Evolutionary conservation across 23 tunicate genomes (phyloP).

Genomic region (Phallusia fumigata): DNA sequence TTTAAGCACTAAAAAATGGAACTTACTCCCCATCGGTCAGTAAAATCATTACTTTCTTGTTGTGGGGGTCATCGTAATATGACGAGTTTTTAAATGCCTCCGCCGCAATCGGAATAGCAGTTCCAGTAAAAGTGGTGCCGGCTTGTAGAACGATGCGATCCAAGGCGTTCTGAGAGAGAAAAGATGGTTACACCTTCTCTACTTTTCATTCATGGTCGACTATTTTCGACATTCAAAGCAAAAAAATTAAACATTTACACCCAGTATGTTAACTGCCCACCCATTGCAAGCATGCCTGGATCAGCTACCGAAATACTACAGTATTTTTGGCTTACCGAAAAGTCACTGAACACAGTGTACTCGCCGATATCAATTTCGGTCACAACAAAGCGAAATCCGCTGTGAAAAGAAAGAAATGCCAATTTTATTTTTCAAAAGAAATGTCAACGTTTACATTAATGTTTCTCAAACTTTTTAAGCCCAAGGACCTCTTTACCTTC

Average conservation of each 20-base stretch:
- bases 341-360: slow-evolving; percentile 7
- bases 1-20: too few relatives aligned
- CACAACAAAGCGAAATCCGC: slow-evolving; percentile 4
- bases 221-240: not conserved
- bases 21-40: slow-evolving; percentile 67
- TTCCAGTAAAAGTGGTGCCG: slow-evolving; percentile 51
- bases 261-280: too few relatives aligned
- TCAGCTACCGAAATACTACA: too few relatives aligned
- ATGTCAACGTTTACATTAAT: too few relatives aligned
- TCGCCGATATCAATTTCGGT: slow-evolving; percentile 65
- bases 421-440: too few relatives aligned
- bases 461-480: too few relatives aligned
- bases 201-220: too few relatives aligned
- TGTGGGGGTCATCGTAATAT: slow-evolving; percentile 41
- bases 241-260: too few relatives aligned
- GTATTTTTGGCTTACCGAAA: slow-evolving; percentile 45
- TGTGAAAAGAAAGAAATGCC: slow-evolving; percentile 10
- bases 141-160: slow-evolving; percentile 22
- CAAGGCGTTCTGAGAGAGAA: slow-evolving; percentile 38
- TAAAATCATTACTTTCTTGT: slow-evolving; percentile 50
- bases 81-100: slow-evolving; percentile 35
- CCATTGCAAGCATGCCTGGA: too few relatives aligned
- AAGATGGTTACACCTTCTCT: too few relatives aligned
- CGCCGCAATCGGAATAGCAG: slow-evolving; percentile 48
- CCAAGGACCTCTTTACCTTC: too few relatives aligned